Percentiles rank a stretch among this genome's conserved stretches.
These are phyloP conservation scores for Sebastes umbrosus DNA, from an alignment of 2,797 vertebrate species.

Conservation along the genomic window DNA sequence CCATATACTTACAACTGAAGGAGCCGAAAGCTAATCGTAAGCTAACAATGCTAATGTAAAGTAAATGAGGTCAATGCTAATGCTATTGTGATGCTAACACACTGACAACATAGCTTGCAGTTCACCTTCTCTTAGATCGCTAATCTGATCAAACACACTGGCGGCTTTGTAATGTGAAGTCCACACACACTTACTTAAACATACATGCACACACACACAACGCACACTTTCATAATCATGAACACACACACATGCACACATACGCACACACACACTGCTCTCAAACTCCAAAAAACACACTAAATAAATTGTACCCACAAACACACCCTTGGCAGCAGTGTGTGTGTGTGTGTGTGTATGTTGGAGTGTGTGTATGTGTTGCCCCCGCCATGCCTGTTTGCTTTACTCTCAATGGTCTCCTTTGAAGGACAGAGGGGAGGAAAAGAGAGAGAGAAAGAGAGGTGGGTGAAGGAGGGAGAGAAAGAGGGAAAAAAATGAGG, in stretches of 20 bases:
- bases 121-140: not conserved
- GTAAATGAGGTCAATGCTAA: slow-evolving; percentile 1
- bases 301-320: slow-evolving; percentile 46
- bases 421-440: slow-evolving; percentile 70
- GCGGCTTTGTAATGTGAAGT: slow-evolving; percentile 35
- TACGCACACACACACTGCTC: not conserved
- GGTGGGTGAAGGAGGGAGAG: slow-evolving; percentile 17
- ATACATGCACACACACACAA: not conserved
- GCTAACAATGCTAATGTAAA: slow-evolving; percentile 24
- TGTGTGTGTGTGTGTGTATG: slow-evolving; percentile 20
- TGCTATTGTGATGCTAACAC: slow-evolving; percentile 8
- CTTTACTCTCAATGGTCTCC: slow-evolving; percentile 80
- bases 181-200: slow-evolving; percentile 2
- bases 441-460: not conserved
- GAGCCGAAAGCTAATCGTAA: slow-evolving; percentile 5
- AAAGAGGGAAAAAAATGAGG: slow-evolving; percentile 42
- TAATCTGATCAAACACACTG: slow-evolving; percentile 49
- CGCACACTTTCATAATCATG: slow-evolving; percentile 6
- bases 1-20: slow-evolving; percentile 22
- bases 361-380: slow-evolving; percentile 18
- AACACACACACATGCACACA: not conserved
- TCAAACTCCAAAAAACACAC: slow-evolving; percentile 42
- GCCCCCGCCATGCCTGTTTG: slow-evolving; percentile 70
- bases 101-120: not conserved
- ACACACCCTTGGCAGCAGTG: slow-evolving; percentile 47